phyloP scores from a whole-genome alignment of 2,888 invertebrate genomes.

The Dolichopus griseipennis region DNA sequence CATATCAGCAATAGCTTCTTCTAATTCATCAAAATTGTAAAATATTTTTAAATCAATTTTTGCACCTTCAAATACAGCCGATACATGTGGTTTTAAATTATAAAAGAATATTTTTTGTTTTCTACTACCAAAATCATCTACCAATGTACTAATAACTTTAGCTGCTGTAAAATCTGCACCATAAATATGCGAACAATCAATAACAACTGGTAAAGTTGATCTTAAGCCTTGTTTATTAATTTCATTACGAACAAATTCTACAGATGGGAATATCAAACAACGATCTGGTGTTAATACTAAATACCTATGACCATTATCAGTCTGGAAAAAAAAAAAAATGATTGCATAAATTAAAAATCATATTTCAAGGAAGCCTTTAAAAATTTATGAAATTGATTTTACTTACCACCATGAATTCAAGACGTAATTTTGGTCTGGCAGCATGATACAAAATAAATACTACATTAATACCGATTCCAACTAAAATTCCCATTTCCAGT shows the following conservation, averaged over 20 bases:
- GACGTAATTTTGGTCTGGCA: conserved; percentile 73
- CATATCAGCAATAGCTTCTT: conserved; percentile 4
- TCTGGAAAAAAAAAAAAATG: conserved; percentile 32
- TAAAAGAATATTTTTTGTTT: conserved; percentile 71
- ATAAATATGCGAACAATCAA: conserved; percentile 82
- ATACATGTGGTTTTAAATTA: conserved; percentile 73
- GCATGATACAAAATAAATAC: conserved; percentile 80
- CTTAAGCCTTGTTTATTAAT: conserved; percentile 72
- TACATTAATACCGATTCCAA: conserved; percentile 74
- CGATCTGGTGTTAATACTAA: conserved; percentile 79
- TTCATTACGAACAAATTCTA: conserved; percentile 77
- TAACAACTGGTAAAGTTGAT: conserved; percentile 64
- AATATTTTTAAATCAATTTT: neutral
- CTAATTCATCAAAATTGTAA: conserved; percentile 9
- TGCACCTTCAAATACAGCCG: conserved; percentile 67
- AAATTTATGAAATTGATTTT: neutral
- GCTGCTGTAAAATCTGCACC: conserved; percentile 84
- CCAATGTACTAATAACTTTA: conserved; percentile 65
- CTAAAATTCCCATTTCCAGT: conserved; percentile 78
- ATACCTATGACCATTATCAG: conserved; percentile 63
- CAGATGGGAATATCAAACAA: conserved; percentile 82
- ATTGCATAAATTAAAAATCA: conserved; percentile 5
- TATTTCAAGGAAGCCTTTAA: conserved; percentile 13
- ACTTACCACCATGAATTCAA: conserved; percentile 66
- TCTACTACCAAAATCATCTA: conserved; percentile 63